phyloP scores from a whole-genome alignment of 2,797 vertebrate genomes.

The Manis javanica region DNA sequence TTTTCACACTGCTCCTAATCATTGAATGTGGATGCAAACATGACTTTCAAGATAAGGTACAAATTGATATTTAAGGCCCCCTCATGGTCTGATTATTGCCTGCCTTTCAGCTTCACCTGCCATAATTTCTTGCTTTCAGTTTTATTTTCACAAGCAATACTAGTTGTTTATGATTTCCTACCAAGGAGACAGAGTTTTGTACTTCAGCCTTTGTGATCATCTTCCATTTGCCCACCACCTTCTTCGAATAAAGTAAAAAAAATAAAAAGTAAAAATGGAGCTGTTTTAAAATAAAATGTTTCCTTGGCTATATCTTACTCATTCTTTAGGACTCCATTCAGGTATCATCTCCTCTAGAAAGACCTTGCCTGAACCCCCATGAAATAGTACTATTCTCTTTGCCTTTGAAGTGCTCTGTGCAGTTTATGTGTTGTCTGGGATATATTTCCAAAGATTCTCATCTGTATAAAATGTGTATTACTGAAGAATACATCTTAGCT shows the following conservation, averaged over 20 bases:
- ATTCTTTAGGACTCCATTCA: not conserved
- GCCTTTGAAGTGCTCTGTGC: not conserved
- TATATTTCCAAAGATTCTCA: not conserved
- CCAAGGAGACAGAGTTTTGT: not conserved
- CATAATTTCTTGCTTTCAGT: not conserved
- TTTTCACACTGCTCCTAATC: not conserved
- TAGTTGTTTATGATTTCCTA: not conserved
- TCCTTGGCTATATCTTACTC: not conserved
- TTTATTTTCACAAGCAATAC: not conserved
- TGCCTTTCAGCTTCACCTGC: not conserved
- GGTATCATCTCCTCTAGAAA: not conserved
- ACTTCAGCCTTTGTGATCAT: not conserved
- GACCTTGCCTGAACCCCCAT: not conserved
- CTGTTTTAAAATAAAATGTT: not conserved
- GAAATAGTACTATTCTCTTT: not conserved
- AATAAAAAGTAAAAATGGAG: no score
- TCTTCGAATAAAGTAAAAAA: not conserved
- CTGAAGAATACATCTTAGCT: not conserved
- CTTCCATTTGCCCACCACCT: not conserved
- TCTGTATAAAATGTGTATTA: not conserved
- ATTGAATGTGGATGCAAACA: not conserved
- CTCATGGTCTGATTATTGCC: not conserved
- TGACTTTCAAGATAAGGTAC: not conserved
- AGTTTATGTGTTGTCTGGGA: not conserved
- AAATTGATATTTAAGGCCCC: not conserved